These are phyloP conservation scores for Anticlea derivata DNA, from an alignment of 2,888 invertebrate genomes.

Conservation along the genomic window DNA sequence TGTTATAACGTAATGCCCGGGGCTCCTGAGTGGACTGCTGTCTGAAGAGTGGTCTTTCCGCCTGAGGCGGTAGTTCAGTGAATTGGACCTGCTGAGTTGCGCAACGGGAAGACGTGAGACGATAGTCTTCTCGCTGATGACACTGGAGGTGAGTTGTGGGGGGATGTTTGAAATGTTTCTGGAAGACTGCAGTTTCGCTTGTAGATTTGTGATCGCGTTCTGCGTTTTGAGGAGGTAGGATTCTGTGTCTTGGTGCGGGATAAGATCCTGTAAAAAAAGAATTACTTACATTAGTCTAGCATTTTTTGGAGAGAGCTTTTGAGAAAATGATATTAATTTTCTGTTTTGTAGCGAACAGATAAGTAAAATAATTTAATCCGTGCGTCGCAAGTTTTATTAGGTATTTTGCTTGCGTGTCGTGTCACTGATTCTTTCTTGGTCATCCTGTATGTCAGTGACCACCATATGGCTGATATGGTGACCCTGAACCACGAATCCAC, in stretches of 20 bases:
- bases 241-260: slow-evolving; percentile 80
- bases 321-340: no score
- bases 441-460: no score
- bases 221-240: slow-evolving; percentile 84
- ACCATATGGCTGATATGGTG: no score
- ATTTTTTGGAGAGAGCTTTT: no score
- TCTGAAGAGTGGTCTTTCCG: slow-evolving; percentile 67
- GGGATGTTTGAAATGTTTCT: slow-evolving; percentile 61
- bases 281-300: not conserved
- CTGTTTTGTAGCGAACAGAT: no score
- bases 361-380: no score
- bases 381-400: no score
- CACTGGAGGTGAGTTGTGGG: slow-evolving; percentile 68
- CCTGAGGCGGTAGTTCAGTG: slow-evolving; percentile 74
- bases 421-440: no score
- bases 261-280: slow-evolving; percentile 74
- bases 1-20: slow-evolving; percentile 76
- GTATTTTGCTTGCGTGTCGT: no score
- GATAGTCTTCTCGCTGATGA: slow-evolving; percentile 75
- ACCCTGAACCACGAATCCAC: no score
- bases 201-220: slow-evolving; percentile 84
- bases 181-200: slow-evolving; percentile 81
- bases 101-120: slow-evolving; percentile 74
- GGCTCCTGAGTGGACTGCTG: slow-evolving; percentile 73
- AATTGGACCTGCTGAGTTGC: slow-evolving; percentile 75